Conservation (phyloP, 2,888 invertebrate genomes). For the Nomada fabriciana region DNA sequence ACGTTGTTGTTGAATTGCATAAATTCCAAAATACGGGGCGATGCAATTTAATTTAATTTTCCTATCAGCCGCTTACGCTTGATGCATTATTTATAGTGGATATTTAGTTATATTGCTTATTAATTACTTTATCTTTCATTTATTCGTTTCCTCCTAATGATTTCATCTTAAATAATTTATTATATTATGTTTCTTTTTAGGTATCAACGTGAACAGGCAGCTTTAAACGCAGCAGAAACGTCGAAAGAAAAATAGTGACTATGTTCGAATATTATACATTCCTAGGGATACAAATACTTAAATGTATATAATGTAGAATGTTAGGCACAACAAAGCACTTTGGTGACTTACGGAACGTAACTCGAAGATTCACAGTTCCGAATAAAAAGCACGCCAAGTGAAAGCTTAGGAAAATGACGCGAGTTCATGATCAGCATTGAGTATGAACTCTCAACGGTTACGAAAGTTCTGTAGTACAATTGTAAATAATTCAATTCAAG, state of each 20-base stretch:
- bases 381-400: neutral
- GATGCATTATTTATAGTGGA: constrained; percentile 13
- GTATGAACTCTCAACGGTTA: constrained; percentile 7
- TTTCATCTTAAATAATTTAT: neutral
- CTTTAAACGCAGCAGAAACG: constrained; percentile 52
- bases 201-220: constrained; percentile 76
- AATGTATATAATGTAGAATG: constrained; percentile 33
- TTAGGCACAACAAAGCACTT: constrained; percentile 11
- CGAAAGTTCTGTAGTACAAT: constrained; percentile 23
- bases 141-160: too few species aligned
- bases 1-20: neutral
- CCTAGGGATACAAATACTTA: constrained; percentile 58
- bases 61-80: too few species aligned
- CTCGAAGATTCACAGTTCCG: constrained; percentile 19
- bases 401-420: neutral
- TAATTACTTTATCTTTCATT: neutral
- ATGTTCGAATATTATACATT: constrained; percentile 64
- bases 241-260: constrained; percentile 65
- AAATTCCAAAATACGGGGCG: neutral
- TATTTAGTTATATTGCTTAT: neutral
- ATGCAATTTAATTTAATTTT: too few species aligned
- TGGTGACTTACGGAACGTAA: constrained; percentile 25
- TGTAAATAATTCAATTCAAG: constrained; percentile 28
- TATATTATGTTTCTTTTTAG: constrained; percentile 58
- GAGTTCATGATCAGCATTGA: constrained; percentile 17